Evolutionary conservation across 92 coral and sea anemone species (phyloP).

Genomic region (Meandrina meandrites): DNA sequence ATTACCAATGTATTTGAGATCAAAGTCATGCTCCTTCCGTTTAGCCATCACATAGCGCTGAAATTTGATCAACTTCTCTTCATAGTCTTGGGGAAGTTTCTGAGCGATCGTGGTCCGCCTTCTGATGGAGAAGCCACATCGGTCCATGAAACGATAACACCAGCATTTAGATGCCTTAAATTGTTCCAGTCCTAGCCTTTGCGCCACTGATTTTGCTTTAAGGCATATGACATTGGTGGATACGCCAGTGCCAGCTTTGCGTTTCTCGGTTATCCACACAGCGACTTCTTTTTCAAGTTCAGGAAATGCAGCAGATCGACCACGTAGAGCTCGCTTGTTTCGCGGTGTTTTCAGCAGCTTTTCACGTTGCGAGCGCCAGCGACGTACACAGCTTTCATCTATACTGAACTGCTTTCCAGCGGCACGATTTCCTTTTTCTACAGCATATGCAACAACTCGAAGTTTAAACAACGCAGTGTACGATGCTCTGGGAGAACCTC

Average conservation of each 20-base stretch:
- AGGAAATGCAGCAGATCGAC: constrained; percentile 29
- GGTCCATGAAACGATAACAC: constrained; percentile 32
- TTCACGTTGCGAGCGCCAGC: constrained; percentile 42
- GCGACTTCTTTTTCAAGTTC: constrained; percentile 36
- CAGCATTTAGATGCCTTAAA: constrained; percentile 20
- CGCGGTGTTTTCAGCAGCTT: constrained; percentile 33
- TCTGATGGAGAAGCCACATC: constrained; percentile 42
- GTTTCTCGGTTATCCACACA: constrained; percentile 36
- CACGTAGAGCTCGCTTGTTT: constrained; percentile 33
- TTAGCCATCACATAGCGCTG: constrained; percentile 36
- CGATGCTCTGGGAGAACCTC: constrained; percentile 42
- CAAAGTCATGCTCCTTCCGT: constrained; percentile 43
- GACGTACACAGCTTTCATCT: constrained; percentile 40
- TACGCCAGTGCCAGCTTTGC: too few relatives aligned
- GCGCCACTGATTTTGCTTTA: too few relatives aligned
- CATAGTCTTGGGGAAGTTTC: constrained; percentile 36
- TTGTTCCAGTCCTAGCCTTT: too few relatives aligned
- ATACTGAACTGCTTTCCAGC: constrained; percentile 41
- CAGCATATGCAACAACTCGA: constrained; percentile 32
- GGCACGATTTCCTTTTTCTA: constrained; percentile 39
- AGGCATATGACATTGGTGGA: too few relatives aligned
- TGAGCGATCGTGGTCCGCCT: constrained; percentile 36
- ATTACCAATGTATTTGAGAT: constrained; percentile 36
- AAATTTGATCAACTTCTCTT: constrained; percentile 33
- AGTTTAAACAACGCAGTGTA: constrained; percentile 34